A percentile compares a stretch with the other conserved stretches of the same genome.
These are phyloP conservation scores for Phrynocephalus guinanensis DNA, from an alignment of 2,797 vertebrate genomes.

Conservation along the genomic window DNA sequence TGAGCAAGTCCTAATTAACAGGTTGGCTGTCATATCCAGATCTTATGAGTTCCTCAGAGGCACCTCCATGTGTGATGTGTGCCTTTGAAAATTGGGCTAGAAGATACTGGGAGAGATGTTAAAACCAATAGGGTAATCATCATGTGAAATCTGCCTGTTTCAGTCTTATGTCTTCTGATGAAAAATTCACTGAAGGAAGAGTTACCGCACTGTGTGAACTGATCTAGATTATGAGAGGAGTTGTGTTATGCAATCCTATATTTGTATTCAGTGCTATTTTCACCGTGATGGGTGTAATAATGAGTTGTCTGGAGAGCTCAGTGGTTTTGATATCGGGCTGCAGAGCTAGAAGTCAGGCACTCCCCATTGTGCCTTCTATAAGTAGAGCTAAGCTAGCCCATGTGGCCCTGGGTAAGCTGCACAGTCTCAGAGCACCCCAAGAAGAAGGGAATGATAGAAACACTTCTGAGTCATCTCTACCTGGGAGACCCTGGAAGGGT, in stretches of 20 bases:
- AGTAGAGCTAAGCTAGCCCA: too few species aligned
- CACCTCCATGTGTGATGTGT: neutral
- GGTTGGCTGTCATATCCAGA: neutral
- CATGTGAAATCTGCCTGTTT: neutral
- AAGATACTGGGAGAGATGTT: too few species aligned
- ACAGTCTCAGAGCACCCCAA: too few species aligned
- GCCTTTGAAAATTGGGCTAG: neutral
- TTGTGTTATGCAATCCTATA: neutral
- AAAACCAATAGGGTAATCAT: neutral
- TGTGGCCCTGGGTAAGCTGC: too few species aligned
- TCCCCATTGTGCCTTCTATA: too few species aligned
- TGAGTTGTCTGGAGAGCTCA: too few species aligned
- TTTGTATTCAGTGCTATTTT: neutral
- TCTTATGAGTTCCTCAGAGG: neutral
- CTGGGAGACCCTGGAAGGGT: too few species aligned
- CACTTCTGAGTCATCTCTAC: too few species aligned
- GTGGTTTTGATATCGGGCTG: too few species aligned
- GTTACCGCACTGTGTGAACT: neutral
- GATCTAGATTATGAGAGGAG: neutral
- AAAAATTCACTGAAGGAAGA: neutral
- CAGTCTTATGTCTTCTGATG: neutral
- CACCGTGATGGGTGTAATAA: neutral
- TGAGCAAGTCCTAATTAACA: neutral
- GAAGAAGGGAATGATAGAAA: too few species aligned
- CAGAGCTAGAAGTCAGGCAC: too few species aligned